phyloP scores from a whole-genome alignment of 2,113 vertebrate species.

The Cyanistes caeruleus region DNA sequence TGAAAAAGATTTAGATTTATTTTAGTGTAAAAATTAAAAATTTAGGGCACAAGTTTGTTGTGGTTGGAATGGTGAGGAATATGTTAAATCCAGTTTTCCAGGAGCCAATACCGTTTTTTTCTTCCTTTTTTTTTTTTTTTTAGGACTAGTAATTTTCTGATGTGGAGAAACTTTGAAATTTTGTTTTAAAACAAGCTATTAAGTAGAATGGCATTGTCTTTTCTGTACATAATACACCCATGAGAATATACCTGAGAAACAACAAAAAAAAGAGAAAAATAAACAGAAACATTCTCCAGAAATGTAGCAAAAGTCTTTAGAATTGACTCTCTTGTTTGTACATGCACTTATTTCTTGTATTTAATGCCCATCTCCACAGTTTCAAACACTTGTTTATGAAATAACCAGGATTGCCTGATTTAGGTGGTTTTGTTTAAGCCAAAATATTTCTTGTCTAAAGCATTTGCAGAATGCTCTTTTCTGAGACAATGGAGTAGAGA shows the following conservation, averaged over 20 bases:
- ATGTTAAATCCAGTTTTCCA: slow-evolving; percentile 20
- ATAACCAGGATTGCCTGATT: neutral
- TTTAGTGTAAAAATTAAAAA: slow-evolving; percentile 63
- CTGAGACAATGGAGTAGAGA: neutral
- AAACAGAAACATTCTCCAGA: slow-evolving; percentile 47
- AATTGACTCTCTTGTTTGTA: neutral
- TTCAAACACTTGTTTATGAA: neutral
- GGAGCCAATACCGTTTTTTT: slow-evolving; percentile 24
- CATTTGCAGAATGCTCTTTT: neutral
- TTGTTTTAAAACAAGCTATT: slow-evolving; percentile 48
- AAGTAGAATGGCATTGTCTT: slow-evolving; percentile 27
- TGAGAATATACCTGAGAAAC: slow-evolving; percentile 19
- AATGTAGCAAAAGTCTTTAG: neutral
- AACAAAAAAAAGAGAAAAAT: neutral
- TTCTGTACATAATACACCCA: slow-evolving; percentile 55
- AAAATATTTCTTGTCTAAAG: neutral
- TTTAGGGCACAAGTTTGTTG: slow-evolving; percentile 59
- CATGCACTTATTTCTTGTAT: neutral
- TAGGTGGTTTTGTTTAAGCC: neutral
- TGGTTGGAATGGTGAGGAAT: slow-evolving; percentile 19
- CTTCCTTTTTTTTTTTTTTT: neutral
- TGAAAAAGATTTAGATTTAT: slow-evolving; percentile 56
- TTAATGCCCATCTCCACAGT: neutral
- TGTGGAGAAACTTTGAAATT: slow-evolving; percentile 40
- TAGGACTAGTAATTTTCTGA: neutral